Conservation (phyloP, 2,797 vertebrate species). For the Manis pentadactyla region DNA sequence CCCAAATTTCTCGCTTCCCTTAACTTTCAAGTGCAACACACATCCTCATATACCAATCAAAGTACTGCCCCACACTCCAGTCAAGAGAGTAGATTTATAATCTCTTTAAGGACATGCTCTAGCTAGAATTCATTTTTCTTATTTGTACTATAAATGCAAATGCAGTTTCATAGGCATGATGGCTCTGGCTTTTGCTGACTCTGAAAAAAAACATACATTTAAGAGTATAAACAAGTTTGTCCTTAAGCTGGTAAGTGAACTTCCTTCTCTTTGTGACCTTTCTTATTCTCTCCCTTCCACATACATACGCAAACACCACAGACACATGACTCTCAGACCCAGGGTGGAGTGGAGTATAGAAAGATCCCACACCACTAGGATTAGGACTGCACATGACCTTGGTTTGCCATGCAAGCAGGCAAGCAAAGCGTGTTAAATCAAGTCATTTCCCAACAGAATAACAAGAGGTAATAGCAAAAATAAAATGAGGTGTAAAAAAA, state of each 20-base stretch:
- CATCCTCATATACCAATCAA: conserved; percentile 79
- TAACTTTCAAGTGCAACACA: conserved; percentile 72
- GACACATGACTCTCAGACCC: conserved; percentile 15
- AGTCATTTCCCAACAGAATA: conserved; percentile 69
- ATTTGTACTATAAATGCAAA: conserved; percentile 89
- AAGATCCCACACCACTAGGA: conserved; percentile 31
- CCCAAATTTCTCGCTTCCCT: conserved; percentile 7
- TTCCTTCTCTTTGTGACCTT: conserved; percentile 62
- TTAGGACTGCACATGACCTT: conserved; percentile 62
- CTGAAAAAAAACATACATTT: conserved; percentile 78
- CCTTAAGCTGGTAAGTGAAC: conserved; percentile 80
- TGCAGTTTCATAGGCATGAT: conserved; percentile 79
- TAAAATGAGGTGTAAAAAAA: conserved; percentile 27
- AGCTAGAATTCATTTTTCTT: conserved; percentile 86
- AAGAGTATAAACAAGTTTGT: conserved; percentile 87
- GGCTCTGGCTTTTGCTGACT: conserved; percentile 84
- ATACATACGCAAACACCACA: too few relatives aligned
- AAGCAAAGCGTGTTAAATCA: conserved; percentile 62
- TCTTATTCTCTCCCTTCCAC: neutral
- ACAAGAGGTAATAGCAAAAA: neutral
- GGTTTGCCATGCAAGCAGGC: conserved; percentile 60
- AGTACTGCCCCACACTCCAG: conserved; percentile 72
- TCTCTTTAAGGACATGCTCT: conserved; percentile 83
- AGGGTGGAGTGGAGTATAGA: neutral
- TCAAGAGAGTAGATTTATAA: conserved; percentile 85